Base-by-base conservation (phyloP, 2,888 invertebrate genomes). In the Frankliniella fusca region DNA sequence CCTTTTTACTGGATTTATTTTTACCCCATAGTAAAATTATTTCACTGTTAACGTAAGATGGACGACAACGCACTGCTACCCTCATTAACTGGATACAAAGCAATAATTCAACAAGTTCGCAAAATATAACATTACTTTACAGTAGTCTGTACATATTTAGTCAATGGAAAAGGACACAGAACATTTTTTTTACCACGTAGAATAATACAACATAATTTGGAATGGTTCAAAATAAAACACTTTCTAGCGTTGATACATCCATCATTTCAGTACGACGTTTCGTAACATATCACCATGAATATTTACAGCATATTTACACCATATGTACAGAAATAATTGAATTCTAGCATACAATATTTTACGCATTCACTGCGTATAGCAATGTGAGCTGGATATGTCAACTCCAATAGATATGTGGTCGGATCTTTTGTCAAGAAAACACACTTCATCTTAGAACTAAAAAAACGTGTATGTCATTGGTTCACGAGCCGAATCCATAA, bases 101-200 rank as follows among this genome's bases (percentile, higher is more conserved):
- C 70, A 27, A 27, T 23, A 27, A 23, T 76, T 76, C 27, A 27
- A 76, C 70, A 76, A 76, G 8, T 76, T 76, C 27, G 70, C 70
- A 76, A 76, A 76, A 76, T 76, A 76, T 76, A 76, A 76, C 70
- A 76, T 76, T 27, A 23, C 9, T 76, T 76, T 76, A 76, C 70
- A 76, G 27, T 76, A 76, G 12, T 76, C 27, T 76, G 70, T 76
- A 76, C 70, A 76, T 10, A 27, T 27, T 23, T 76, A 12, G 12
- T 27, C 70, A 76, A 20, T 20, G 20, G 54, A 54, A 54, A 54
- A 38, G 3, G 38, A 38, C 38, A 38, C 38, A 38, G 38, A 38
- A 38, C n/a, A 38, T 3, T 38, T 38, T 3, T 38, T 38, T 38
- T 38, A 38, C 38, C 3, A 38, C 3, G 5, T 27, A 27, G 3